Base-by-base conservation (phyloP, 1,140 invertebrate genomes). In the Paracyclopina nana region DNA sequence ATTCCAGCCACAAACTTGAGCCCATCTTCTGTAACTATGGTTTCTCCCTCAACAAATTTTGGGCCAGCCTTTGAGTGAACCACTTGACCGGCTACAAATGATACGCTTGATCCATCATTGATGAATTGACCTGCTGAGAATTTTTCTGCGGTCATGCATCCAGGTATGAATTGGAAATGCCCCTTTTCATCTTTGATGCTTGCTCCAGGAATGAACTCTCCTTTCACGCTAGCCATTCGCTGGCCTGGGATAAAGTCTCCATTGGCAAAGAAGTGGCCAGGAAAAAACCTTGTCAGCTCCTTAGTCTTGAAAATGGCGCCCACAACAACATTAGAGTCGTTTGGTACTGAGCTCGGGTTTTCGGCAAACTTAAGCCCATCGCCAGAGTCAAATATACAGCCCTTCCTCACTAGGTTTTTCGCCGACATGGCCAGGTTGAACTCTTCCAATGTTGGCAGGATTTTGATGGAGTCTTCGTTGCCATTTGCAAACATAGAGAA, bases 71-170 rank as follows among this genome's bases (percentile, higher is more conserved):
- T 48, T 6, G 60, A 50, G 38, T 60, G 57, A 5, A 61, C 48
- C 16, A 61, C 49, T 57, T 65, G 62, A 12, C 63, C 63, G 2
- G 61, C 57, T 16, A 69, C 55, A 46, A 62, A 64, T 55, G 60
- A 55, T n/a, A n/a, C n/a, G n/a, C n/a, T n/a, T 53, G 74, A 71
- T 12, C 71, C 71, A 53, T 71, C 70, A 28, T 73, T 68, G 52
- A 79, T 71, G 55, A 76, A 72, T 24, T 80, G 59, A 38, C 72
- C 72, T 1, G 78, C 61, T 38, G 75, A 74, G 25, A 74, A 70
- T 27, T 38, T 70, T 70, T 16, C 69, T 65, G 54, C 53, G 9
- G 8, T 3, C 14, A 38, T 16, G 14, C n/a, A 11, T 8, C 50
- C 50, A 28, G 50, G 50, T 14, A 52, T 26, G 30, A 52, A 52